Evolutionary conservation across 2,113 vertebrate genomes (phyloP).

Genomic region (Phyllopteryx taeniolatus): DNA sequence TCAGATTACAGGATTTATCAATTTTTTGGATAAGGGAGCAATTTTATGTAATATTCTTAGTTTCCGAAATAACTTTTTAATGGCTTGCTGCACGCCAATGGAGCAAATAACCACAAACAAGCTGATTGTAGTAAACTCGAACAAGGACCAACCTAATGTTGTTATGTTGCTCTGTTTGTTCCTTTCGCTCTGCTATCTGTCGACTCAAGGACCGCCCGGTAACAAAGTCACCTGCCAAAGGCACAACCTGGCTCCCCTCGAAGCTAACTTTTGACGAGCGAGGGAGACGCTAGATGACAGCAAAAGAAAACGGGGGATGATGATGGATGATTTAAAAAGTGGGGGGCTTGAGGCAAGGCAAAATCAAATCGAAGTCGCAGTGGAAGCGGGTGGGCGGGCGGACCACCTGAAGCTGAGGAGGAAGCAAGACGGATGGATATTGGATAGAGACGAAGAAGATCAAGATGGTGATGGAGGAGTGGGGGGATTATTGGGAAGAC

Average conservation of each 20-base stretch:
- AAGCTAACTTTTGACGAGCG: background rate
- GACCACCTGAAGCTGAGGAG: background rate
- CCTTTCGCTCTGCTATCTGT: background rate
- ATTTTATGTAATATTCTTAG: too few species aligned
- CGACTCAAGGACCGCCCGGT: background rate
- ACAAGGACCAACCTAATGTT: background rate
- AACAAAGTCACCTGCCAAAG: background rate
- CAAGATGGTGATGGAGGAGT: constrained; percentile 27
- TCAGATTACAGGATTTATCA: too few species aligned
- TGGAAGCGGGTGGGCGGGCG: constrained; percentile 11
- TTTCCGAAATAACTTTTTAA: too few species aligned
- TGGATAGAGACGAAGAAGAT: constrained; percentile 45
- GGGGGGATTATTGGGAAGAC: constrained; percentile 46
- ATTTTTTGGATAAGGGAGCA: too few species aligned
- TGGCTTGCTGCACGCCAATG: too few species aligned
- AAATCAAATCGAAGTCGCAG: constrained; percentile 57
- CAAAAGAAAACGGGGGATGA: constrained; percentile 33
- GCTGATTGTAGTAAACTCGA: background rate
- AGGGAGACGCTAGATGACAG: constrained; percentile 22
- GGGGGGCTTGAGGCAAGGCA: constrained; percentile 49
- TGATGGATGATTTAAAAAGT: constrained; percentile 60
- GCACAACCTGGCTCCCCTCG: background rate
- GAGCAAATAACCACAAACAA: background rate
- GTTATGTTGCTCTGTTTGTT: background rate
- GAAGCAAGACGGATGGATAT: constrained; percentile 48